Base-by-base conservation (phyloP, 2,113 vertebrate genomes). In the Leucopsar rothschildi region DNA sequence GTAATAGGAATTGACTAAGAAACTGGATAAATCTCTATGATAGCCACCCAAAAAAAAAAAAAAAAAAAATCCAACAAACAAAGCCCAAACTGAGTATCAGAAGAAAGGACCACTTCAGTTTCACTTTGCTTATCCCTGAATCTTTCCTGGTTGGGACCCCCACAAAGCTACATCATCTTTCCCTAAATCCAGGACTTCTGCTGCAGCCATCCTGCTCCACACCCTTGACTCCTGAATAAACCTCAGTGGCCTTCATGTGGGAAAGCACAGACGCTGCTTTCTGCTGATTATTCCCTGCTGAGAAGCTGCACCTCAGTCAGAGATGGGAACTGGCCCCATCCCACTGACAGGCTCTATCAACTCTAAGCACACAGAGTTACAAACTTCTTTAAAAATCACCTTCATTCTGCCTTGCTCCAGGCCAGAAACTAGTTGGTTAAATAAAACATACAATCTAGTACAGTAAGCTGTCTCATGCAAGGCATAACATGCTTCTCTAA, bases 11-110 rank as follows among this genome's bases (percentile, higher is more conserved):
- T 49, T 83, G 28, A 77, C 25, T 42, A 65, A 11, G 10, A 92
- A 64, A 84, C 10, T 18, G 7, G 4, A 40, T 87, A 86, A 82
- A 68, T 5, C 14, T 71, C 25, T 40, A 3, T 14, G 37, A 44
- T 5, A 35, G n/a, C 5, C 4, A 6, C 9, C 3, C 7, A 42
- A 18, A n/a, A n/a, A 42, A 52, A 21, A n/a, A 29, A 33, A 2
- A 16, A 35, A 14, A 2, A 7, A n/a, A n/a, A 15, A 42, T 12
- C 39, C 39, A 39, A 39, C 39, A 35, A 60, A 10, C 9, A 33
- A 68, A 61, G 5, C 15, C 40, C 37, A 69, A 59, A 85, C 13
- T 40, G n/a, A 70, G 13, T 23, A 71, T 24, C 40, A 68, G 37
- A 81, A 89, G 29, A 23, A 28, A 66, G 6, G 5, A 80, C 6